These are phyloP conservation scores for Buphagus erythrorhynchus DNA, from an alignment of 2,797 vertebrate species.

Conservation along the genomic window DNA sequence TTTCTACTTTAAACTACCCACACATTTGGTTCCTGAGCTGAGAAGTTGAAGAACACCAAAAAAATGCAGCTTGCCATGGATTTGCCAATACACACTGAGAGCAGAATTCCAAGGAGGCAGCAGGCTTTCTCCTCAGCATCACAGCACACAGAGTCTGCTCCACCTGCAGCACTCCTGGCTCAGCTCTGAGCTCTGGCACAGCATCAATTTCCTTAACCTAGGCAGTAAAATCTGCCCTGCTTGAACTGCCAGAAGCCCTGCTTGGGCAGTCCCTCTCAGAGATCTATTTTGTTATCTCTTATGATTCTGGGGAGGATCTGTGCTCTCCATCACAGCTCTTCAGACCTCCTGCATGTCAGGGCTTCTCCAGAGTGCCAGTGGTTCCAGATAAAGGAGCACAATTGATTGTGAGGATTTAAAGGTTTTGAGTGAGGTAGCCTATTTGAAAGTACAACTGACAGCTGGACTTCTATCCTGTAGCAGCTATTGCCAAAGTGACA, in stretches of 20 bases:
- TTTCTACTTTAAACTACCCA: not conserved
- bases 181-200: not conserved
- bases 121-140: not conserved
- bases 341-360: not conserved
- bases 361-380: not conserved
- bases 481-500: not conserved
- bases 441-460: not conserved
- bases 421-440: not conserved
- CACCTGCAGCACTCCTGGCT: not conserved
- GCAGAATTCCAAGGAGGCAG: not conserved
- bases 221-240: not conserved
- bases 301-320: not conserved
- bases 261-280: not conserved
- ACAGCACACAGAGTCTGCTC: not conserved
- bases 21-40: not conserved
- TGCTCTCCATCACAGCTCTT: not conserved
- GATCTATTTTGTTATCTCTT: not conserved
- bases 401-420: not conserved
- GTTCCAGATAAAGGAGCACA: not conserved
- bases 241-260: fast-evolving
- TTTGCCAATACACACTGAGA: not conserved
- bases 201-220: not conserved
- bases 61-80: not conserved
- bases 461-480: not conserved
- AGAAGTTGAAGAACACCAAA: not conserved